phyloP scores from a whole-genome alignment of 2,888 invertebrate genomes.

The Eupithecia centaureata region DNA sequence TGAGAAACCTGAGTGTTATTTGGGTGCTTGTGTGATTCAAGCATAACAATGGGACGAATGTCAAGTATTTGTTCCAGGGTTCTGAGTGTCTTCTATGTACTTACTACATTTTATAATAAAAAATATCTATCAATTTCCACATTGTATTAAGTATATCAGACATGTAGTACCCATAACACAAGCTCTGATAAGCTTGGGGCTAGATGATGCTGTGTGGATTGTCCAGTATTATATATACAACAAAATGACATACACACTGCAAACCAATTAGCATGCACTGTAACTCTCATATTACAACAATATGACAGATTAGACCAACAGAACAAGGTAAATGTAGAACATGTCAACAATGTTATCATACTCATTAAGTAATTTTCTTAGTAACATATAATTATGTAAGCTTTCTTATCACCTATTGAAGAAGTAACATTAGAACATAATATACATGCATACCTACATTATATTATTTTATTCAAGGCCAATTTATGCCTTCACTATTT shows the following conservation, averaged over 20 bases:
- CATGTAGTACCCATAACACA: too few species aligned
- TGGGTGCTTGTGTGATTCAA: background rate
- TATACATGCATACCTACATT: background rate
- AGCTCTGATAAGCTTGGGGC: too few species aligned
- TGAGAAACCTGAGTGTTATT: too few species aligned
- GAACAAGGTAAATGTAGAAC: background rate
- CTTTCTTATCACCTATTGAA: conserved; percentile 15
- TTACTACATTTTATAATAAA: too few species aligned
- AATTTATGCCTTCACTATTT: background rate
- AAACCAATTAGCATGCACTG: background rate
- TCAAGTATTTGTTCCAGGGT: too few species aligned
- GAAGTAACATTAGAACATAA: background rate
- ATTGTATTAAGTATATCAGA: too few species aligned
- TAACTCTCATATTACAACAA: background rate
- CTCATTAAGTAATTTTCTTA: conserved; percentile 31
- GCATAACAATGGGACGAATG: too few species aligned
- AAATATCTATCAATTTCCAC: too few species aligned
- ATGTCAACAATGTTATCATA: conserved; percentile 7
- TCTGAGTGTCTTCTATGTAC: too few species aligned
- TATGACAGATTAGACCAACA: background rate
- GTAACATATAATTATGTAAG: conserved; percentile 27
- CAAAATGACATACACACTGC: too few species aligned
- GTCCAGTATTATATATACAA: too few species aligned
- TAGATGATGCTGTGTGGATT: too few species aligned
- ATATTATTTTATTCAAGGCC: background rate